Percentiles rank a stretch among this genome's conserved stretches.
Evolutionary conservation across 2,797 vertebrate genomes (phyloP).

Genomic region (Pelobates cultripes): DNA sequence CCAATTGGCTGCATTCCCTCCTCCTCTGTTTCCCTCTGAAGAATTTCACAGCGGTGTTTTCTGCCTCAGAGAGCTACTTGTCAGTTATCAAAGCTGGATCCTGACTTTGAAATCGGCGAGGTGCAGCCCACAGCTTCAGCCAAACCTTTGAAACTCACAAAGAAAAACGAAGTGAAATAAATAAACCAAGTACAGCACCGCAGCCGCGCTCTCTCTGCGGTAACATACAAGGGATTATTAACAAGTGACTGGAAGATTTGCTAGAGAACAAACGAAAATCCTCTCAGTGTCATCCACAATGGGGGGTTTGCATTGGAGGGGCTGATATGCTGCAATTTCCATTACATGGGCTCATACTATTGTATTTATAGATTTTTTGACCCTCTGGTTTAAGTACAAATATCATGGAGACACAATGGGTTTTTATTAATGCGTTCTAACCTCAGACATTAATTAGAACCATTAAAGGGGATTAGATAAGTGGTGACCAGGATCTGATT

Average conservation of each 20-base stretch:
- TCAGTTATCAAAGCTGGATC: constrained; percentile 50
- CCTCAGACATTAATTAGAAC: too few species aligned
- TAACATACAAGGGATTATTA: constrained; percentile 8
- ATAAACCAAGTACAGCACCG: constrained; percentile 45
- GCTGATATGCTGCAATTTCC: too few species aligned
- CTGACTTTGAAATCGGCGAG: constrained; percentile 53
- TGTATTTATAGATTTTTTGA: too few species aligned
- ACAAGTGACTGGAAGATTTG: constrained; percentile 15
- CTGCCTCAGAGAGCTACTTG: constrained; percentile 52
- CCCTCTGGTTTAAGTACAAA: too few species aligned
- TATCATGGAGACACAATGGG: too few species aligned
- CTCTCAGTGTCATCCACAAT: too few species aligned
- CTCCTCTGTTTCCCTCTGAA: constrained; percentile 48
- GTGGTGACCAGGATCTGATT: too few species aligned
- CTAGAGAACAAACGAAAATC: not conserved
- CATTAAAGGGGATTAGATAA: too few species aligned
- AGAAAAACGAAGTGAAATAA: constrained; percentile 43
- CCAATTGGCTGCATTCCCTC: constrained; percentile 46
- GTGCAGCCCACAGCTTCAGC: constrained; percentile 51
- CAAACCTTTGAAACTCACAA: constrained; percentile 48
- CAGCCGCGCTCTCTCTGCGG: constrained; percentile 12
- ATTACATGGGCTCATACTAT: too few species aligned
- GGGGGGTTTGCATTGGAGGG: too few species aligned
- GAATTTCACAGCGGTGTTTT: constrained; percentile 53
- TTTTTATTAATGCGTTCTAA: too few species aligned